Evolutionary conservation across 2,888 invertebrate species (phyloP), one percentile per base, ranked within the genome.

Genomic region (Cataglyphis rosenhaueri): DNA sequence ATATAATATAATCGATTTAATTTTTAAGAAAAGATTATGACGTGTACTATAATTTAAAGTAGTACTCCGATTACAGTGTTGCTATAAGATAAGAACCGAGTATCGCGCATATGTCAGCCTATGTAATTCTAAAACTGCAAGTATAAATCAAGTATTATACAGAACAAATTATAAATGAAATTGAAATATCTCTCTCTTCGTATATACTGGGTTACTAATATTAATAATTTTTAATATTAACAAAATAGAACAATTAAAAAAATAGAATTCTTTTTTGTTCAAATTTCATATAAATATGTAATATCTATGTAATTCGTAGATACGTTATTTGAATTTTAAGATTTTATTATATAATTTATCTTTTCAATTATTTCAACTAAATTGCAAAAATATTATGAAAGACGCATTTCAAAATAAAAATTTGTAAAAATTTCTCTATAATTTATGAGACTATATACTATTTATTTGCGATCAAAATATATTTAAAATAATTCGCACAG

Each of bases 21-120:
- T 48, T 59, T 71, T 71, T 25, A 59, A 48, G 3, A 44, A 32
- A 35, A 41, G 25, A 41, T 41, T 10, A 35, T 21, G 12, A 10
- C 41, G 1, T 12, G 6, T 18, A 1, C 59, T 79, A 44, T 61
- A 79, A 79, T 79, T 68, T 66, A 5, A 35, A 55, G 44, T 25
- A 76, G n/a, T 4, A 66, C 59, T 59, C 73, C 2, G 59, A n/a
- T 66, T 78, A 57, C 35, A 78, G 9, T 32, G 6, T 5, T 78
- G 32, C 73, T 70, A 70, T 71, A 78, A 71, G 59, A 78, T 78
- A 78, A 78, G 21, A 59, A 75, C 38, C 35, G 57, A 21, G 9
- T 15, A 41, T 44, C 32, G 48, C 18, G 48, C 18, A 3, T n/a
- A 57, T 59, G 21, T 41, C 52, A 12, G 21, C 12, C 59, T 71